Evolutionary conservation across 2,113 vertebrate genomes (phyloP).

Genomic region (Desmodus rotundus): DNA sequence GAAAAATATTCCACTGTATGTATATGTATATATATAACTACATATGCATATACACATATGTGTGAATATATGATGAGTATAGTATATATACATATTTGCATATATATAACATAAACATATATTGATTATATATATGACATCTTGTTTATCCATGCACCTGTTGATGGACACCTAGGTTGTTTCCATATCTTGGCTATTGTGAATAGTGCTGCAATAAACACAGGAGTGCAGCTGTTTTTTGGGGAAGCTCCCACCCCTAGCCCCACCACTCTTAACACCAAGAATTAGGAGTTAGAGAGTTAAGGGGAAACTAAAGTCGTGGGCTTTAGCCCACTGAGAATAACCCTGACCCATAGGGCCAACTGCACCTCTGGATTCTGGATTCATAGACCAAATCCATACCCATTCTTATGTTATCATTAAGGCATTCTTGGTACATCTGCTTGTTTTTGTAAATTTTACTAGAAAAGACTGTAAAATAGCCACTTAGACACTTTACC

Average conservation of each 20-base stretch:
- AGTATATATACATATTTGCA: no score
- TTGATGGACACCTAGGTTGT: no score
- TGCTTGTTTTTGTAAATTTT: conserved; percentile 82
- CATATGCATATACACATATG: no score
- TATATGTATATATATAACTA: no score
- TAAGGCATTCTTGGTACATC: conserved; percentile 63
- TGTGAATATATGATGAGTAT: no score
- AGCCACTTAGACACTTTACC: conserved; percentile 88
- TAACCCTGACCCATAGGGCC: background rate
- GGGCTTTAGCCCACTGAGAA: background rate
- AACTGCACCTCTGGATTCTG: conserved; percentile 13
- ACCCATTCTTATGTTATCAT: background rate
- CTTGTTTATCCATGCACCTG: no score
- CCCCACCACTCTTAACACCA: background rate
- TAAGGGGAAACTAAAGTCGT: background rate
- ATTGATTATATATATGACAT: no score
- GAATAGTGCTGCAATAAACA: background rate
- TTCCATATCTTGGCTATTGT: no score
- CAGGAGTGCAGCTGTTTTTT: background rate
- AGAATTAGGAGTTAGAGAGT: background rate
- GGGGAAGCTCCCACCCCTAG: background rate
- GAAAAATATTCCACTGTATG: no score
- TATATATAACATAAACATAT: no score
- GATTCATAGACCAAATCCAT: conserved; percentile 55
- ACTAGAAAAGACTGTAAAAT: conserved; percentile 85